A percentile compares a stretch with the other conserved stretches of the same genome.
Conservation (phyloP, 2,797 vertebrate species). For the Melanotaenia parkinsoni region DNA sequence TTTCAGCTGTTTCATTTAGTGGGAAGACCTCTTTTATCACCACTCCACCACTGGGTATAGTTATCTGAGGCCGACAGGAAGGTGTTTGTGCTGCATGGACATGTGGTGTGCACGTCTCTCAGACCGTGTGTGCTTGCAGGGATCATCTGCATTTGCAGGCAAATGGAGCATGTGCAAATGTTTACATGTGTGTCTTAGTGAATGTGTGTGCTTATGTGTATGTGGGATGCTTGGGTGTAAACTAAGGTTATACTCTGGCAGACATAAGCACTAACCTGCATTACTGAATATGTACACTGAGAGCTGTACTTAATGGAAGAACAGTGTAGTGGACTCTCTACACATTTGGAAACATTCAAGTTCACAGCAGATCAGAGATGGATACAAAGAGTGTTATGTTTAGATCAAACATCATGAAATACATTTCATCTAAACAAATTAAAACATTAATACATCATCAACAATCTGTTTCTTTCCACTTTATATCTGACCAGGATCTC, state of each 20-base stretch:
- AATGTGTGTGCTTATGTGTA: slow-evolving; percentile 3
- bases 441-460: slow-evolving; percentile 45
- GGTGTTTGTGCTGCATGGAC: slow-evolving; percentile 26
- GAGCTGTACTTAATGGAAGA: slow-evolving; percentile 67
- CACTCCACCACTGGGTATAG: slow-evolving; percentile 40
- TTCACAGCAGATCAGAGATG: slow-evolving; percentile 38
- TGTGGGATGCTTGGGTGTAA: slow-evolving; percentile 8
- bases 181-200: slow-evolving; percentile 19
- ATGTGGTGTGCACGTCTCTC: slow-evolving; percentile 4
- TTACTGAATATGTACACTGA: slow-evolving; percentile 61
- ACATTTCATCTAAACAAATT: slow-evolving; percentile 46
- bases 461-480: background rate
- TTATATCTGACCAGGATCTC: background rate
- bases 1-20: slow-evolving; percentile 52
- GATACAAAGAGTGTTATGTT: slow-evolving; percentile 46
- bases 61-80: slow-evolving; percentile 65
- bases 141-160: slow-evolving; percentile 3
- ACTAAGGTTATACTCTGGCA: slow-evolving; percentile 38
- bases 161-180: slow-evolving; percentile 13
- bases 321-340: slow-evolving; percentile 52
- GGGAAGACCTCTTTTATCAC: slow-evolving; percentile 55
- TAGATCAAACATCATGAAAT: slow-evolving; percentile 37
- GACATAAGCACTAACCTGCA: slow-evolving; percentile 52
- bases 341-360: slow-evolving; percentile 56
- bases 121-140: slow-evolving; percentile 12